Conservation (phyloP, 2,888 invertebrate species). For the Troilus luridus region DNA sequence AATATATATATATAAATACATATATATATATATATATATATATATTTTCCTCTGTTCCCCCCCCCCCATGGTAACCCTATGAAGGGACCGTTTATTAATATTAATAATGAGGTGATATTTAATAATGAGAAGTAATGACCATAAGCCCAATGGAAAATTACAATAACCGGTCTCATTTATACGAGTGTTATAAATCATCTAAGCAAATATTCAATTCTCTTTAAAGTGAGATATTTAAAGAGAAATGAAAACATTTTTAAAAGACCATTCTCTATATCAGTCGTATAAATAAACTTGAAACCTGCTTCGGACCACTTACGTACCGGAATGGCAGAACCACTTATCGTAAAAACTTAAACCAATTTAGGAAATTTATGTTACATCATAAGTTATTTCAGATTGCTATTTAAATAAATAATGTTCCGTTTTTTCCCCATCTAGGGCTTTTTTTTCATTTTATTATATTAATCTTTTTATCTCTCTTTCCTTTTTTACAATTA, state of each 20-base stretch:
- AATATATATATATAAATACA: no score
- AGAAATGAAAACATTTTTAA: background rate
- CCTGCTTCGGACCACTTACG: background rate
- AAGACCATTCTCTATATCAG: background rate
- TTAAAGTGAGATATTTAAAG: background rate
- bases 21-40: no score
- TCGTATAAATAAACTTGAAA: background rate
- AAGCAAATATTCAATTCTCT: background rate
- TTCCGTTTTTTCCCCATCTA: background rate
- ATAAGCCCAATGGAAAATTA: background rate
- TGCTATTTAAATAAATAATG: background rate
- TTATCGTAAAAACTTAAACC: background rate
- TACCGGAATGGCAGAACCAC: background rate
- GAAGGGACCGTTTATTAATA: no score
- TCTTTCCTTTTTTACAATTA: background rate
- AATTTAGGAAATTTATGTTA: constrained; percentile 13
- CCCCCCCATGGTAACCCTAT: no score
- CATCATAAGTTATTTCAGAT: background rate
- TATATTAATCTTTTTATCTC: background rate
- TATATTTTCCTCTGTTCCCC: no score
- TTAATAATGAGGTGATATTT: no score
- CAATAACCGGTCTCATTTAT: background rate
- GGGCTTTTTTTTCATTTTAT: background rate
- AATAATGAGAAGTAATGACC: no score
- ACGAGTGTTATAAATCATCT: background rate